Percentiles rank a stretch among this genome's conserved stretches.
Evolutionary conservation across 2,888 invertebrate species (phyloP).

Genomic region (Yponomeuta sedellus): DNA sequence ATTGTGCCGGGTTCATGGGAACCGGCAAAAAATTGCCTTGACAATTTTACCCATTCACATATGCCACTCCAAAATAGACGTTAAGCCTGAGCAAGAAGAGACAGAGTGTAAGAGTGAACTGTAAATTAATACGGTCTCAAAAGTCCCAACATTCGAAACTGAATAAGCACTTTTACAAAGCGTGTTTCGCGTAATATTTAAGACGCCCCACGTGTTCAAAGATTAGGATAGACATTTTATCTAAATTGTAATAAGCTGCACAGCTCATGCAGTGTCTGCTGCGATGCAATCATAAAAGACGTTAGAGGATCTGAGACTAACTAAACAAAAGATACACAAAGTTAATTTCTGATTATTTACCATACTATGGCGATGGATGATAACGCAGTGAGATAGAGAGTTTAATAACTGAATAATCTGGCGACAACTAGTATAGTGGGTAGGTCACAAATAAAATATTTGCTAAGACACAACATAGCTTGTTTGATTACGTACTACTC

Average conservation of each 20-base stretch:
- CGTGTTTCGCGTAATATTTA: conserved; percentile 38
- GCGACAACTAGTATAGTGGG: too few relatives aligned
- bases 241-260: conserved; percentile 45
- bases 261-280: conserved; percentile 39
- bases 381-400: not conserved
- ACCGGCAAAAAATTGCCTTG: conserved; percentile 62
- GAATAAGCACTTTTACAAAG: conserved; percentile 70
- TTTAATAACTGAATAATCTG: not conserved
- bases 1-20: conserved; percentile 74
- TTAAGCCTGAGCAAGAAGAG: not conserved
- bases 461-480: too few relatives aligned
- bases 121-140: conserved; percentile 10
- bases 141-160: conserved; percentile 50
- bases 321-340: not conserved
- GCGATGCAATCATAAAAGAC: not conserved
- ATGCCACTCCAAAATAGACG: not conserved
- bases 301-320: not conserved
- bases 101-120: not conserved
- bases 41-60: not conserved
- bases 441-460: too few relatives aligned
- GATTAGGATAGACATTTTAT: conserved; percentile 44
- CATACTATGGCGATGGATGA: too few relatives aligned
- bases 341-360: not conserved
- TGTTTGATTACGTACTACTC: too few relatives aligned
- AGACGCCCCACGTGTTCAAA: conserved; percentile 62